A percentile compares a stretch with the other conserved stretches of the same genome.
phyloP scores from a whole-genome alignment of 2,888 invertebrate genomes.

The Synergus umbraculus region DNA sequence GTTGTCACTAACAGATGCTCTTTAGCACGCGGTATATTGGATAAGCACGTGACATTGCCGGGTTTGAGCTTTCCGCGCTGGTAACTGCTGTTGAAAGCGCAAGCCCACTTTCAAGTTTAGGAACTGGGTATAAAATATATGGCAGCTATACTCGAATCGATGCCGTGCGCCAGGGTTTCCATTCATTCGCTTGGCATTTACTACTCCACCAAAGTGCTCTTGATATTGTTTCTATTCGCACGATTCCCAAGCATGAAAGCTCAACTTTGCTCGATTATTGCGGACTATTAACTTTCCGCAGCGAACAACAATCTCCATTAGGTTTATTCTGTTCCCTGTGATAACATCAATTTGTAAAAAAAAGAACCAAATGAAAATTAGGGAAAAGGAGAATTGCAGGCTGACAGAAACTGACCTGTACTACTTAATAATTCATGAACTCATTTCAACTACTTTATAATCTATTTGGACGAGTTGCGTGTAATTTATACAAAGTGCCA shows the following conservation, averaged over 20 bases:
- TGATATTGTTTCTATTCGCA: neutral
- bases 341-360: neutral
- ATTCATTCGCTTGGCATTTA: slow-evolving; percentile 56
- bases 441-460: no score
- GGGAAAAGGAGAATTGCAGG: neutral
- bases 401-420: neutral
- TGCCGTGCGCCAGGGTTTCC: slow-evolving; percentile 59
- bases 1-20: neutral
- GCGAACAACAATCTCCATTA: neutral
- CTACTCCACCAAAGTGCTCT: neutral
- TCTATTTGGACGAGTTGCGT: no score
- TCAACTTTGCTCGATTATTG: neutral
- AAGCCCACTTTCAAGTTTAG: slow-evolving; percentile 59
- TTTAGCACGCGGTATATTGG: slow-evolving; percentile 10
- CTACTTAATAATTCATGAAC: neutral
- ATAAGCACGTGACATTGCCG: slow-evolving; percentile 61
- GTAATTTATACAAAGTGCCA: no score
- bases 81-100: slow-evolving; percentile 58
- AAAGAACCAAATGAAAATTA: neutral
- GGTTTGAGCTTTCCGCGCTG: slow-evolving; percentile 66
- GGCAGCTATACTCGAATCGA: slow-evolving; percentile 65
- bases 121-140: slow-evolving; percentile 39
- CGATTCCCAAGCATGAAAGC: neutral
- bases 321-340: neutral
- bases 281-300: neutral